Evolutionary conservation across 2,888 invertebrate genomes (phyloP).

Genomic region (Calliopum simillimum): DNA sequence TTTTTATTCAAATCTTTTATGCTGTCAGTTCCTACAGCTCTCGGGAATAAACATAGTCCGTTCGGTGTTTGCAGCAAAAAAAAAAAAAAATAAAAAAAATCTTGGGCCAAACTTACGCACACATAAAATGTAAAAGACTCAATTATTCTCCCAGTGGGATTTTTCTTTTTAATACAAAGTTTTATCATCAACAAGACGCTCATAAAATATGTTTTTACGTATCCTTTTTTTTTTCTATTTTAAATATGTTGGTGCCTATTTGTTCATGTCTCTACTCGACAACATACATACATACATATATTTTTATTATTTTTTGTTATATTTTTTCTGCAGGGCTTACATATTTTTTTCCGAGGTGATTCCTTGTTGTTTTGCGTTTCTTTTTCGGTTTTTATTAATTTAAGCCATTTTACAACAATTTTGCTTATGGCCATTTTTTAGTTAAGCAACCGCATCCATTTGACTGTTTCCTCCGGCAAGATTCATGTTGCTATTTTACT

Average conservation of each 20-base stretch:
- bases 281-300: too few species aligned
- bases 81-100: too few species aligned
- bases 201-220: constrained; percentile 61
- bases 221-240: constrained; percentile 26
- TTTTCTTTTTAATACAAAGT: constrained; percentile 54
- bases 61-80: not conserved
- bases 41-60: not conserved
- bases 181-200: constrained; percentile 61
- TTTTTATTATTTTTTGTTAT: constrained; percentile 11
- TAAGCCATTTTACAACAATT: constrained; percentile 41
- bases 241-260: constrained; percentile 4
- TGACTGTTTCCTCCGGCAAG: not conserved
- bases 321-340: not conserved
- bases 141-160: constrained; percentile 62
- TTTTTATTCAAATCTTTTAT: not conserved
- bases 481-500: too few species aligned
- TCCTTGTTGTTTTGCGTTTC: constrained; percentile 14
- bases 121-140: constrained; percentile 55
- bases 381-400: constrained; percentile 34
- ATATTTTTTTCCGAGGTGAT: not conserved
- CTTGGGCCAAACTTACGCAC: constrained; percentile 30
- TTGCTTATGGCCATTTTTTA: constrained; percentile 41
- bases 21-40: not conserved
- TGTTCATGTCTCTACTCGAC: not conserved
- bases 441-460: constrained; percentile 9